Evolutionary conservation across 2,888 invertebrate genomes (phyloP), one percentile per base, ranked within the genome.

Genomic region (Cecidostiba fungosa): DNA sequence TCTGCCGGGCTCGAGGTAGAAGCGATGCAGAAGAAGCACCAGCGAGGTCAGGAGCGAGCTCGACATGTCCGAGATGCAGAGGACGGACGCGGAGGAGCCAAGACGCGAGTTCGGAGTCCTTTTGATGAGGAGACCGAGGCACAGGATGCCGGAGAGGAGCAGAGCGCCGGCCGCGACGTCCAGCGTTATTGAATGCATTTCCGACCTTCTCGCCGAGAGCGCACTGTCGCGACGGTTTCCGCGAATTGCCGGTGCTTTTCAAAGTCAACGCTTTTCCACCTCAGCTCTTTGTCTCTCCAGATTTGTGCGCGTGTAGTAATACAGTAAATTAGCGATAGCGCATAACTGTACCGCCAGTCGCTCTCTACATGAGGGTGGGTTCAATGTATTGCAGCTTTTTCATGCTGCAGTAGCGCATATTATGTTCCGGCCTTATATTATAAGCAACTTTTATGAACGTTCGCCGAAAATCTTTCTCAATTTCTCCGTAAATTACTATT

Each of bases 31-130:
- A 29, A 89, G 80, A 59, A 87, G 80, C 54, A 88, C 74, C 6
- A 83, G n/a, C 26, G 83, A 80, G 6, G 86, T 82, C 12, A 88
- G 43, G 36, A 86, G 69, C 26, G 89, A 89, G 70, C 89, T 90
- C 6, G 91, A 43, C n/a, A 90, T 88, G 80, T 92, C 91, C 14
- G 91, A 91, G 50, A 89, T 90, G 5, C 89, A 87, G 8, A 92
- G 87, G 29, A 90, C 26, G 8, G 88, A 88, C 23, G 89, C 85
- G 0, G 87, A 77, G 29, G 89, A 88, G 6, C 83, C 80, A 14
- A 79, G 29, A 59, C 87, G 86, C 10, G 86, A 85, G 72, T 87
- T 88, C 0, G 87, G 47, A 54, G 87, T 89, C 72, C 87, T 88
- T 66, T 86, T 88, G 1, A 89, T 26, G 26, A 90, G 79, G 43